Percentiles rank a stretch among this genome's conserved stretches.
Evolutionary conservation across 2,797 vertebrate species (phyloP).

Genomic region (Lagocephalus sceleratus): DNA sequence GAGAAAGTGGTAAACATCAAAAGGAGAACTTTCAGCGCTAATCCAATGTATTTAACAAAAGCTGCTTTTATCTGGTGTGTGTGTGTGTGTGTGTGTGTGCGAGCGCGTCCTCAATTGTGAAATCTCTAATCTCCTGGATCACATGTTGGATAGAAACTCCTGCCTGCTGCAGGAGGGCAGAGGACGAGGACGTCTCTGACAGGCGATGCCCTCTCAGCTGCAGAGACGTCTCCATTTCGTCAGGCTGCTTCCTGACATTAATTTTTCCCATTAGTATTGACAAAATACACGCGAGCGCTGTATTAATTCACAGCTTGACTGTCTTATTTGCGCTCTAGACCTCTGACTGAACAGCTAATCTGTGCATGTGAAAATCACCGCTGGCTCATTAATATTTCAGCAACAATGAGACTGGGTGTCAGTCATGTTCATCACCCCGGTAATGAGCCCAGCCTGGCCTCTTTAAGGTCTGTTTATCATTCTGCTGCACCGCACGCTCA

Average conservation of each 20-base stretch:
- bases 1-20: slow-evolving; percentile 43
- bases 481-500: slow-evolving; percentile 38
- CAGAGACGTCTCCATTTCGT: slow-evolving; percentile 54
- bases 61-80: slow-evolving; percentile 55
- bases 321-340: slow-evolving; percentile 33
- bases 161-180: slow-evolving; percentile 29
- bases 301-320: slow-evolving; percentile 30
- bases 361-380: slow-evolving; percentile 42
- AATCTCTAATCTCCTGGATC: slow-evolving; percentile 62
- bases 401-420: slow-evolving; percentile 59
- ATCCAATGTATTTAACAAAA: slow-evolving; percentile 44
- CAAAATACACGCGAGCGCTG: slow-evolving; percentile 42
- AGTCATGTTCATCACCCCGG: slow-evolving; percentile 51
- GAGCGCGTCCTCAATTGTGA: slow-evolving; percentile 59
- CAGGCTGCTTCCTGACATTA: slow-evolving; percentile 49
- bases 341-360: slow-evolving; percentile 30
- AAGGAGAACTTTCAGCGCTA: slow-evolving; percentile 27
- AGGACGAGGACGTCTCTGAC: slow-evolving; percentile 39
- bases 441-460: slow-evolving; percentile 57
- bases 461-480: slow-evolving; percentile 65
- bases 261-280: slow-evolving; percentile 53
- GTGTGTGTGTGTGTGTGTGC: slow-evolving; percentile 17
- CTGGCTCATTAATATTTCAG: slow-evolving; percentile 66
- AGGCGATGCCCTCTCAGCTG: slow-evolving; percentile 21
- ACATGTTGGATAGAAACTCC: slow-evolving; percentile 31